Evolutionary conservation across 2,888 invertebrate genomes (phyloP).

Genomic region (Metalampra italica): DNA sequence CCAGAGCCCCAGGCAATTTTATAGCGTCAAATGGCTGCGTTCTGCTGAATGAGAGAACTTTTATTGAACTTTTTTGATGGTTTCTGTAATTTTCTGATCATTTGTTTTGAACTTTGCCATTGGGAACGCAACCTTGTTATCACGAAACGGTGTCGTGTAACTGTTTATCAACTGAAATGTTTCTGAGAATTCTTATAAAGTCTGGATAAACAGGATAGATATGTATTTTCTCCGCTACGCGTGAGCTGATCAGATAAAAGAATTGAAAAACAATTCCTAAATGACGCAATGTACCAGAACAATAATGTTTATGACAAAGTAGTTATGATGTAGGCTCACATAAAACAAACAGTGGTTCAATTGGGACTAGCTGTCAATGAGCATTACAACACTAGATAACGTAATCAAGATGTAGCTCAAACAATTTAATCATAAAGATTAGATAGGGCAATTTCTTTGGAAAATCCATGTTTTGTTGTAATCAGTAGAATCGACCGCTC

Average conservation of each 20-base stretch:
- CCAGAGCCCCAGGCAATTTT: slow-evolving; percentile 23
- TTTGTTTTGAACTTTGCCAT: too few species aligned
- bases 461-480: background rate
- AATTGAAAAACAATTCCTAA: too few species aligned
- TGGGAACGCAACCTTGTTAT: too few species aligned
- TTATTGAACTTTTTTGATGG: background rate
- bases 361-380: background rate
- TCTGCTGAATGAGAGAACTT: background rate
- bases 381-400: background rate
- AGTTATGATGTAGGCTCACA: background rate
- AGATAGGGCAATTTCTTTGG: background rate
- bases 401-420: background rate
- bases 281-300: background rate
- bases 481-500: too few species aligned
- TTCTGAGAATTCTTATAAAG: too few species aligned
- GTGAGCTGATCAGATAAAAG: too few species aligned
- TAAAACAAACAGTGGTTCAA: background rate
- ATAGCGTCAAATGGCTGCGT: background rate
- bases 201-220: too few species aligned
- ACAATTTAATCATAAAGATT: background rate
- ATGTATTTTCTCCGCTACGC: too few species aligned
- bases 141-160: too few species aligned
- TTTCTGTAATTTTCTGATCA: background rate
- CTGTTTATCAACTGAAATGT: too few species aligned
- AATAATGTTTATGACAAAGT: background rate